These are phyloP conservation scores for Rhynchonycteris naso DNA, from an alignment of 2,797 vertebrate genomes.

Conservation along the genomic window DNA sequence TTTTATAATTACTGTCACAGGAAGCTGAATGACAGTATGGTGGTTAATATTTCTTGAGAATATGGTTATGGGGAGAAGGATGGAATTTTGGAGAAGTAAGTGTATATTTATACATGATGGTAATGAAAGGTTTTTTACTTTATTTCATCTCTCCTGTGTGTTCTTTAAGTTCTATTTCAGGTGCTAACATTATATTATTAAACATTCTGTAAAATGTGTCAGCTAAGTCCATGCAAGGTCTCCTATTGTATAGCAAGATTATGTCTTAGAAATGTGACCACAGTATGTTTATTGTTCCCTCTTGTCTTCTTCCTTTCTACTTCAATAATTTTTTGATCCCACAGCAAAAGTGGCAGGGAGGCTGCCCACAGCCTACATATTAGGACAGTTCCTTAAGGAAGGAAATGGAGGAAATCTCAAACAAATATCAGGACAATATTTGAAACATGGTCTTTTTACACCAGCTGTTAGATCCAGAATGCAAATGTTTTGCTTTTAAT, in stretches of 20 bases:
- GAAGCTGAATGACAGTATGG: conserved; percentile 54
- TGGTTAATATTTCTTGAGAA: conserved; percentile 58
- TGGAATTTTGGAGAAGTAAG: conserved; percentile 60
- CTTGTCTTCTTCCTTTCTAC: conserved; percentile 64
- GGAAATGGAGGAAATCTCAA: conserved; percentile 68
- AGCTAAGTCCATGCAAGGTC: conserved; percentile 58
- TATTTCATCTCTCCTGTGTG: conserved; percentile 69
- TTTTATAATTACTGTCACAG: conserved; percentile 52
- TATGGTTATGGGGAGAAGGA: conserved; percentile 46
- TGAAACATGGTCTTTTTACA: conserved; percentile 73
- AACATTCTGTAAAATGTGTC: conserved; percentile 74
- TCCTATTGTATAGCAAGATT: conserved; percentile 74
- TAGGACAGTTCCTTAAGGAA: conserved; percentile 74
- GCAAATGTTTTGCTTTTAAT: conserved; percentile 74
- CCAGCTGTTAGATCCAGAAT: conserved; percentile 72
- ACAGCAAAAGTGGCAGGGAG: conserved; percentile 65
- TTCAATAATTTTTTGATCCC: conserved; percentile 75
- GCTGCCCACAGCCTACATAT: conserved; percentile 64
- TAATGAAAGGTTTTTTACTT: conserved; percentile 68
- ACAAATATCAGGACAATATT: conserved; percentile 69
- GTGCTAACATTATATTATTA: conserved; percentile 72
- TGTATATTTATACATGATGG: conserved; percentile 61
- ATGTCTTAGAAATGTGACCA: conserved; percentile 73
- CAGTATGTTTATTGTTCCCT: conserved; percentile 70
- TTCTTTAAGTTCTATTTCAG: conserved; percentile 76